A percentile compares a stretch with the other conserved stretches of the same genome.
Conservation (phyloP, 2,113 vertebrate genomes). For the Tor tambroides region DNA sequence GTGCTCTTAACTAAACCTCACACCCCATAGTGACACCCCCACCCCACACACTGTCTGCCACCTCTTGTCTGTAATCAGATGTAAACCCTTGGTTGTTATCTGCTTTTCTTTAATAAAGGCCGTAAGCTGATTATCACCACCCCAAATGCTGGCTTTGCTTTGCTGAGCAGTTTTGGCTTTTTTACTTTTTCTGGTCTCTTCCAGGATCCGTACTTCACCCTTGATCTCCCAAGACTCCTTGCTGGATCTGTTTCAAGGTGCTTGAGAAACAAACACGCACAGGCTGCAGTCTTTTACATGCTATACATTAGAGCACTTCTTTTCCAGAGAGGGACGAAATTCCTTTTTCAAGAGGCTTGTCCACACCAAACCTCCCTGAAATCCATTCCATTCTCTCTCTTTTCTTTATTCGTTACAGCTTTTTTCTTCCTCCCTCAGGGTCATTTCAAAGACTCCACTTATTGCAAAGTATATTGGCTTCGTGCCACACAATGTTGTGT, state of each 20-base stretch:
- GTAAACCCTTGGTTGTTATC: slow-evolving; percentile 59
- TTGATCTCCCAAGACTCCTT: neutral
- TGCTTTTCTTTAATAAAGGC: slow-evolving; percentile 66
- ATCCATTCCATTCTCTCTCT: slow-evolving; percentile 27
- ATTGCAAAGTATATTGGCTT: slow-evolving; percentile 43
- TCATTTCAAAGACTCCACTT: slow-evolving; percentile 54
- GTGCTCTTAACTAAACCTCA: slow-evolving; percentile 26
- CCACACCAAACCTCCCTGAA: slow-evolving; percentile 45
- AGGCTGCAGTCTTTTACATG: neutral
- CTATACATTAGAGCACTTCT: slow-evolving; percentile 33
- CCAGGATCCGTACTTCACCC: neutral
- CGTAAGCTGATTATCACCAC: slow-evolving; percentile 60
- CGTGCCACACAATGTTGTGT: slow-evolving; percentile 39
- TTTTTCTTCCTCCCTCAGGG: slow-evolving; percentile 38
- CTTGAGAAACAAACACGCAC: neutral
- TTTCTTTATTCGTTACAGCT: slow-evolving; percentile 35
- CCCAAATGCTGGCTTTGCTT: slow-evolving; percentile 25
- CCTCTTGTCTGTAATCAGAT: slow-evolving; percentile 51
- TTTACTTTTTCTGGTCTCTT: neutral
- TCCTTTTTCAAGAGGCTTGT: slow-evolving; percentile 37
- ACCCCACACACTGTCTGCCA: neutral
- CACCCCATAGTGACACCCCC: neutral
- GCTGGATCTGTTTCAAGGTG: neutral
- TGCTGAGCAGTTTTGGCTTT: slow-evolving; percentile 9
- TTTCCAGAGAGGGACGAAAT: slow-evolving; percentile 27